Conservation (phyloP, 2,888 invertebrate species). For the Drosophila multiciliata region DNA sequence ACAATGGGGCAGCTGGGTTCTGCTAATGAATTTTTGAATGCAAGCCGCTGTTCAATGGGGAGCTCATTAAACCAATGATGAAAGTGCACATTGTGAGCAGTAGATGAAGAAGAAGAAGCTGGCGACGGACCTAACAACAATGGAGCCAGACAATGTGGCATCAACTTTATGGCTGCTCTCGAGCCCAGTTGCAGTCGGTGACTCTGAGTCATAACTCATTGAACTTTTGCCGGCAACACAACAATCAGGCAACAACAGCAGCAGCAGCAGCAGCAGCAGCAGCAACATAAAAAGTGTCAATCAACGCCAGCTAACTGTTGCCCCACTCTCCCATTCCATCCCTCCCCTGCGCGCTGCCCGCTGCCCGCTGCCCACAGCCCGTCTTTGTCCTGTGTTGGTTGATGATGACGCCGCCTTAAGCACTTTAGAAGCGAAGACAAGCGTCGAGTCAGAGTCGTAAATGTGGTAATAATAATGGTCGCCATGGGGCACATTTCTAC, state of each 20-base stretch:
- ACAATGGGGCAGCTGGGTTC: slow-evolving; percentile 24
- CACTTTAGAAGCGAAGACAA: slow-evolving; percentile 20
- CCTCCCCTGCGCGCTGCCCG: too few relatives aligned
- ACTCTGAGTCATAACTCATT: slow-evolving; percentile 71
- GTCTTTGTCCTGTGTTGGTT: slow-evolving; percentile 15
- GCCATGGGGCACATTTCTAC: slow-evolving; percentile 57
- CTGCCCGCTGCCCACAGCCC: too few relatives aligned
- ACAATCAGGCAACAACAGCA: slow-evolving; percentile 19
- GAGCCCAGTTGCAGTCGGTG: slow-evolving; percentile 5
- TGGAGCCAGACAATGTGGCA: slow-evolving; percentile 8
- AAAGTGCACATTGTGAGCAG: background rate
- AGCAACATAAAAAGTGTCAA: slow-evolving; percentile 72
- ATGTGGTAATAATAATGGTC: slow-evolving; percentile 70
- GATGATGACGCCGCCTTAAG: slow-evolving; percentile 26
- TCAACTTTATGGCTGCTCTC: background rate
- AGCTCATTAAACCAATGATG: slow-evolving; percentile 58
- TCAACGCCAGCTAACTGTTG: slow-evolving; percentile 58
- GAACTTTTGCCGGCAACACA: slow-evolving; percentile 63
- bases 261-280: slow-evolving; percentile 10
- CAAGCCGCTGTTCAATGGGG: slow-evolving; percentile 42
- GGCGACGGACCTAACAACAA: background rate
- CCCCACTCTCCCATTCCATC: background rate
- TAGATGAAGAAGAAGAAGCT: background rate
- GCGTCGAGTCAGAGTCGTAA: slow-evolving; percentile 48
- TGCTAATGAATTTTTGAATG: slow-evolving; percentile 68